Conservation (phyloP, 2,888 invertebrate species). For the Sipha maydis region DNA sequence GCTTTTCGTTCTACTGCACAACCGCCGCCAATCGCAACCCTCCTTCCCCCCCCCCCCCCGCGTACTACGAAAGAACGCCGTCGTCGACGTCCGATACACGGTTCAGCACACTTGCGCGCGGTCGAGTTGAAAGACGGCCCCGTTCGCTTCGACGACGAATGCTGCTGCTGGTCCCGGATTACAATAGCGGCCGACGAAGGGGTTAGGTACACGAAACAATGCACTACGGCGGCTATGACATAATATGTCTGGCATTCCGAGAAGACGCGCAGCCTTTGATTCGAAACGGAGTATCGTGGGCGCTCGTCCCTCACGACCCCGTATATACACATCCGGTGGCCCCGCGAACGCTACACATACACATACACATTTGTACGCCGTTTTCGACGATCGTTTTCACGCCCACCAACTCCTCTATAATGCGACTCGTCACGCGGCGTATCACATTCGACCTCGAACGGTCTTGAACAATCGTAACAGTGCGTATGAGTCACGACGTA, state of each 20-base stretch:
- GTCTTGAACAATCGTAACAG: background rate
- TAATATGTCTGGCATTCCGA: slow-evolving; percentile 30
- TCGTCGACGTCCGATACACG: background rate
- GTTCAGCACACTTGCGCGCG: slow-evolving; percentile 12
- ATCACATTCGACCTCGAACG: background rate
- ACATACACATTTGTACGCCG: background rate
- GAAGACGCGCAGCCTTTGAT: slow-evolving; percentile 18
- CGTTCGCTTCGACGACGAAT: background rate
- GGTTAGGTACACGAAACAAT: slow-evolving; percentile 37
- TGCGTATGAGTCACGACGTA: too few species aligned
- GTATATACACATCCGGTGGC: background rate
- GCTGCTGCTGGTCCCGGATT: background rate
- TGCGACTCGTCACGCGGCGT: background rate
- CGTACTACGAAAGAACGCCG: background rate
- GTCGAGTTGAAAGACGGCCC: background rate
- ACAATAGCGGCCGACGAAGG: background rate
- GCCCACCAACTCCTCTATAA: background rate
- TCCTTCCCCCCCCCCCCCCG: too few species aligned
- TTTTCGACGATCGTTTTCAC: too few species aligned
- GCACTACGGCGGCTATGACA: background rate
- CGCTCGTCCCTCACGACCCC: background rate
- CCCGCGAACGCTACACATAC: background rate
- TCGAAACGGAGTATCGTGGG: background rate
- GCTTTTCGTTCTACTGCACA: background rate
- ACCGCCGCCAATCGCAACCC: too few species aligned